Evolutionary conservation across 2,797 vertebrate genomes (phyloP).

Genomic region (Alcedo atthis): DNA sequence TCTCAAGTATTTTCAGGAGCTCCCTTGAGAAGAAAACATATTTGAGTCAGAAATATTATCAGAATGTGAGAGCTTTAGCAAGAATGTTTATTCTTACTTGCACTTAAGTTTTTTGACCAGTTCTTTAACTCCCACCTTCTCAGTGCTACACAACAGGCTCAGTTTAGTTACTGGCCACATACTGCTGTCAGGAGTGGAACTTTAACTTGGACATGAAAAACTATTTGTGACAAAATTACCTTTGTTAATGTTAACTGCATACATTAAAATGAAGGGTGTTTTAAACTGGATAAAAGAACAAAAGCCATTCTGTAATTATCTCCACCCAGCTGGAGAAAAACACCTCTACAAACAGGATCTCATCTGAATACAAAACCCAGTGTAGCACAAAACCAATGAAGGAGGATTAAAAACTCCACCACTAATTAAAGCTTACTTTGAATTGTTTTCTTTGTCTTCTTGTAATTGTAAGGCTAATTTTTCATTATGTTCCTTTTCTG

Average conservation of each 20-base stretch:
- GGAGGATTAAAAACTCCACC: neutral
- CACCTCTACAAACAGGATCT: neutral
- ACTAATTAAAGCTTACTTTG: constrained; percentile 84
- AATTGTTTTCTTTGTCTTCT: constrained; percentile 90
- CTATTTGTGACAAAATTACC: neutral
- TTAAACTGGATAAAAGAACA: neutral
- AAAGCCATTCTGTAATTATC: neutral
- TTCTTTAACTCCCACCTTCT: neutral
- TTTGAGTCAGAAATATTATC: neutral
- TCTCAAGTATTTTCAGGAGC: constrained; percentile 84
- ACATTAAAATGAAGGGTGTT: neutral
- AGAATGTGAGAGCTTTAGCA: neutral
- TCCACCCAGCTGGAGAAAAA: neutral
- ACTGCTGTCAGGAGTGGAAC: neutral
- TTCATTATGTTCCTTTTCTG: constrained; percentile 83
- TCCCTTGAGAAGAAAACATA: constrained; percentile 80
- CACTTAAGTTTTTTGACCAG: neutral
- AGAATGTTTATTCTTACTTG: neutral
- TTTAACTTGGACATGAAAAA: neutral
- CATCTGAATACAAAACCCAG: neutral
- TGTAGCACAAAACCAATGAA: neutral
- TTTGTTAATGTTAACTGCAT: neutral
- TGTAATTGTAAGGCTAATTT: constrained; percentile 86
- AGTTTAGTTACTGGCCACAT: neutral
- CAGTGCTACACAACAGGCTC: neutral